Conservation (phyloP, 2,888 invertebrate species). For the Andrena minutula region DNA sequence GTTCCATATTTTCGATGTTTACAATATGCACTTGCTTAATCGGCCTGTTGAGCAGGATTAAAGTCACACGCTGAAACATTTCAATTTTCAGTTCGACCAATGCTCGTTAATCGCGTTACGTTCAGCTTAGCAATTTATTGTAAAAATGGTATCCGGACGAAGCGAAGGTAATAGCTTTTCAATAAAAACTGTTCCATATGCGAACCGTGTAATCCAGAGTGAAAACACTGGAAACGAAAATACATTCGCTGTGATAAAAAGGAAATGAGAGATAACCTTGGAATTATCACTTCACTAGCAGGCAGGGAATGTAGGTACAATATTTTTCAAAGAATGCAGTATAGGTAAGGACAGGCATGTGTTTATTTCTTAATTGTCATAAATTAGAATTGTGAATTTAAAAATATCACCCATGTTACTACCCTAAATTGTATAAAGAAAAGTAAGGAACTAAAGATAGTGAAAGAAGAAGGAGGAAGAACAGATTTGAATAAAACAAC, state of each 20-base stretch:
- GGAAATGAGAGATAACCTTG: not conserved
- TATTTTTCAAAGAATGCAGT: no score
- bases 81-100: slow-evolving; percentile 16
- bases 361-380: no score
- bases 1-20: slow-evolving; percentile 15
- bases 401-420: no score
- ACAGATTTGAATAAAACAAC: no score
- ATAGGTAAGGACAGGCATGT: no score
- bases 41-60: slow-evolving; percentile 19
- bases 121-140: slow-evolving; percentile 28
- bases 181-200: slow-evolving; percentile 3
- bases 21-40: slow-evolving; percentile 6
- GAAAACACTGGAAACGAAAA: not conserved
- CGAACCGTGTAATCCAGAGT: slow-evolving; percentile 1
- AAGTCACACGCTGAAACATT: slow-evolving; percentile 3
- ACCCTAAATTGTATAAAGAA: no score
- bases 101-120: slow-evolving; percentile 24
- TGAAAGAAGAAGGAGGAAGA: no score
- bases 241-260: not conserved
- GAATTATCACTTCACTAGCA: not conserved
- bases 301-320: not conserved
- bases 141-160: not conserved
- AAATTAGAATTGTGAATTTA: no score
- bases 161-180: not conserved
- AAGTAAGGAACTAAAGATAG: no score